Evolutionary conservation across 2,888 invertebrate genomes (phyloP), one percentile per base, ranked within the genome.

Genomic region (Caenorhabditis imperialis): DNA sequence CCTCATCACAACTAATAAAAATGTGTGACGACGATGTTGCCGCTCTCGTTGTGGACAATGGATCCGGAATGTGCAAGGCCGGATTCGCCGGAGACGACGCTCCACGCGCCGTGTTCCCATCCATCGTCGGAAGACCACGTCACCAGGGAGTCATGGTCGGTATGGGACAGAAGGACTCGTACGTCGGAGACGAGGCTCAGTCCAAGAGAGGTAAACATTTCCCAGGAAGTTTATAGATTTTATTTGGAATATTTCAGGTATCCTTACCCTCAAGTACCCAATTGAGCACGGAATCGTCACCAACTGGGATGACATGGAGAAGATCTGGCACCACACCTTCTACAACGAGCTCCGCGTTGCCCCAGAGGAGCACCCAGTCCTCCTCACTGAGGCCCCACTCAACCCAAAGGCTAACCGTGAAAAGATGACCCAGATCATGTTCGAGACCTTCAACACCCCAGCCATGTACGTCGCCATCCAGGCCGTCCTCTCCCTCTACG

Each of bases 281-380:
- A 94, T 95, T 90, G 95, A 95, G 90, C 95, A 95, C 91, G 95
- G 95, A 87, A 95, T 95, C 90, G 94, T 95, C 89, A 95, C 95
- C 90, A 95, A 96, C 92, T 95, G 95, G 95, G 95, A 95, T 88
- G 95, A 95, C 88, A 95, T 96, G 96, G 95, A 96, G 91, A 95
- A 96, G 91, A 96, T 96, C 91, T 96, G 96, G 95, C 96, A 96
- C 90, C 96, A 96, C 91, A 95, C 95, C 88, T 96, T 96, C 92
- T 96, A 96, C 93, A 96, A 96, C 89, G 95, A 95, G 90, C 92
- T 96, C 89, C 93, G 96, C 90, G 95, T 95, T 60, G 95, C 95
- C 62, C 95, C 95, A 77, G 95, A 95, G 90, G 94, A 95, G 90
- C 95, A 95, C 90, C 95, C 95, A 67, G 94, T 95, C 85, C 92